Evolutionary conservation across 2,888 invertebrate species (phyloP), one percentile per base, ranked within the genome.

Genomic region (Pegoplata infirma): DNA sequence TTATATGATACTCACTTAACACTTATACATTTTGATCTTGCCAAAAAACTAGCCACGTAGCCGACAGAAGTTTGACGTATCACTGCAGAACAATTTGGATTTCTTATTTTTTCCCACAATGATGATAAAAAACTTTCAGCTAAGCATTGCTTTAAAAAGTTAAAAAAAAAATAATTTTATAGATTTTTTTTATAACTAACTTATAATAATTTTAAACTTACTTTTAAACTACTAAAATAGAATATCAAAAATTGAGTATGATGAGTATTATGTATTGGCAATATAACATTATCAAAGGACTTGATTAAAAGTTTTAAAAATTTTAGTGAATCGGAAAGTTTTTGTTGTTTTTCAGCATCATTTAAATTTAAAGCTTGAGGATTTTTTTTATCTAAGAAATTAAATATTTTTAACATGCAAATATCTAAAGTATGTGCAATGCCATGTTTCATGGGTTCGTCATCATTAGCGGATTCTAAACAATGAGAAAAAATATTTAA

Each of bases 251-350:
- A 96, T 88, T 96, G 96, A 1, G 94, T 92, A 86, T 96, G 95
- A 85, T 93, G 92, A 36, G 94, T 94, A 25, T 94, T 95, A 88
- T 96, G 94, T 0, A 97, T 97, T 0, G 95, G 95, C 75, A 98
- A 89, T 81, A 98, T 92, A 40, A 95, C 91, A 84, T 92, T 92
- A 83, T 97, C 96, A 88, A 98, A 98, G 2, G 94, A 92, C 77
- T 90, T 90, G 76, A 96, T 90, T 61, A 93, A 84, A 10, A 91
- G 89, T 85, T 93, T 92, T 8, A 93, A 90, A 49, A 86, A 85
- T 19, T 85, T 82, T 28, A 80, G 63, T 0, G 80, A 79, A 21
- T 82, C 88, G 8, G 85, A 66, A 58, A 89, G 86, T 67, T 92
- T 91, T 81, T 93, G 91, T 82, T 92, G 91, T 10, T 91, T 89